These are phyloP conservation scores for Palythoa grandis DNA, from an alignment of 92 coral and sea anemone genomes.

Conservation along the genomic window DNA sequence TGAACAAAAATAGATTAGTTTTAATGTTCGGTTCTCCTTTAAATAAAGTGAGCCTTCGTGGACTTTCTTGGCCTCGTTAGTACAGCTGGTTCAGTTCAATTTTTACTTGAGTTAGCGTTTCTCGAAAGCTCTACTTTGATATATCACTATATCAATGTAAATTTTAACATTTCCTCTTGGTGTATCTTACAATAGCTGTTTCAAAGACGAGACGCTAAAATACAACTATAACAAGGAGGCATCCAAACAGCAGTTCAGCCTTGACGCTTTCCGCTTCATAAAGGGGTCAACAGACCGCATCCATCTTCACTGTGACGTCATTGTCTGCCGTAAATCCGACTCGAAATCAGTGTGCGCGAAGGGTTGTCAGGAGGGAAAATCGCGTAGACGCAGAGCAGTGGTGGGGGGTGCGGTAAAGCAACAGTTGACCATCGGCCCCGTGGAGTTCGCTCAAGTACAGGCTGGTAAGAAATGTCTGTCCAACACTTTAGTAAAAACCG, in stretches of 20 bases:
- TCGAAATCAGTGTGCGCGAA: slow-evolving; percentile 53
- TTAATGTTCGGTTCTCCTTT: too few species aligned
- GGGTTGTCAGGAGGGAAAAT: slow-evolving; percentile 39
- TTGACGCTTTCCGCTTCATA: slow-evolving; percentile 48
- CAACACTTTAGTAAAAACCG: too few species aligned
- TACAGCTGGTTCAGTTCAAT: too few species aligned
- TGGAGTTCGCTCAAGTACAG: not conserved
- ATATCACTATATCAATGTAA: not conserved
- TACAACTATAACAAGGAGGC: slow-evolving; percentile 60
- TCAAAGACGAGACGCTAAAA: slow-evolving; percentile 67
- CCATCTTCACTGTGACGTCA: slow-evolving; percentile 58
- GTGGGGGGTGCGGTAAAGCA: not conserved
- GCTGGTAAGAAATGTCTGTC: not conserved
- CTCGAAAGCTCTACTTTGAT: not conserved
- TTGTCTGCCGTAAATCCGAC: slow-evolving; percentile 56
- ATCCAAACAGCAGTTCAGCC: slow-evolving; percentile 49
- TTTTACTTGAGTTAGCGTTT: not conserved
- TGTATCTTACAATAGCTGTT: slow-evolving; percentile 52
- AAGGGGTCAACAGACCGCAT: slow-evolving; percentile 33
- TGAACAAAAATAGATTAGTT: too few species aligned
- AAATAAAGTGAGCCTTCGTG: too few species aligned
- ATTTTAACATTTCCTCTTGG: not conserved
- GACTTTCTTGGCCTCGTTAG: too few species aligned
- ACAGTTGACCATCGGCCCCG: not conserved
- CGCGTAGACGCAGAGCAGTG: slow-evolving; percentile 26